A percentile compares a stretch with the other conserved stretches of the same genome.
phyloP scores from a whole-genome alignment of 2,888 invertebrate species.

The Andrena trimmerana region DNA sequence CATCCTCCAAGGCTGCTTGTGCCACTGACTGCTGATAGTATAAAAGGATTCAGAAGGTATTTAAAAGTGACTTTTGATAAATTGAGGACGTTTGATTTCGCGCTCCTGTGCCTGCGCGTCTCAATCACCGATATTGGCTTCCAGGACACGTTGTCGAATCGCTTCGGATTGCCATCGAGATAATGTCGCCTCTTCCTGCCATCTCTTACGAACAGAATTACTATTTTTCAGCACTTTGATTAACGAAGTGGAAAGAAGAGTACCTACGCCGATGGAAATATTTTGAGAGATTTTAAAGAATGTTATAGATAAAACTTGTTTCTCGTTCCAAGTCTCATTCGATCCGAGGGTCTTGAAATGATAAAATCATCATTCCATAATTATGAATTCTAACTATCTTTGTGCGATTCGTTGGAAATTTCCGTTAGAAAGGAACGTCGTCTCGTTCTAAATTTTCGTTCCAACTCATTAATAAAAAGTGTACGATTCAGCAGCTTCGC shows the following conservation, averaged over 20 bases:
- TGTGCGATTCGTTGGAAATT: no score
- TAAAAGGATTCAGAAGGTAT: background rate
- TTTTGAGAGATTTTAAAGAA: no score
- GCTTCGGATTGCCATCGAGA: background rate
- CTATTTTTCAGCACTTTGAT: background rate
- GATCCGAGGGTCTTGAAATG: no score
- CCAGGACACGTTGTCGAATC: background rate
- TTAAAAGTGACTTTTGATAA: conserved; percentile 17
- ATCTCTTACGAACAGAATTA: background rate
- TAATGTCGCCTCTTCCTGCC: background rate
- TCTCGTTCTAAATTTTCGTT: no score
- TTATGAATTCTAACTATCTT: no score
- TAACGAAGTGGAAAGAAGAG: no score
- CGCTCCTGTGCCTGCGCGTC: background rate
- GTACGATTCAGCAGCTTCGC: background rate
- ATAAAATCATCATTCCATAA: no score
- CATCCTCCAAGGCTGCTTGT: background rate
- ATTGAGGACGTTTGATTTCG: conserved; percentile 7
- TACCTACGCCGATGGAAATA: no score
- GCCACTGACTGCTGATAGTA: background rate
- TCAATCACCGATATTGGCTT: background rate
- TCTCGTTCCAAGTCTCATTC: no score
- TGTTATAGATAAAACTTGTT: no score
- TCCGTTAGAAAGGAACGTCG: no score
- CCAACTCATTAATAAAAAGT: background rate